These are phyloP conservation scores for Epinotia nisella DNA, from an alignment of 2,888 invertebrate species.

Conservation along the genomic window DNA sequence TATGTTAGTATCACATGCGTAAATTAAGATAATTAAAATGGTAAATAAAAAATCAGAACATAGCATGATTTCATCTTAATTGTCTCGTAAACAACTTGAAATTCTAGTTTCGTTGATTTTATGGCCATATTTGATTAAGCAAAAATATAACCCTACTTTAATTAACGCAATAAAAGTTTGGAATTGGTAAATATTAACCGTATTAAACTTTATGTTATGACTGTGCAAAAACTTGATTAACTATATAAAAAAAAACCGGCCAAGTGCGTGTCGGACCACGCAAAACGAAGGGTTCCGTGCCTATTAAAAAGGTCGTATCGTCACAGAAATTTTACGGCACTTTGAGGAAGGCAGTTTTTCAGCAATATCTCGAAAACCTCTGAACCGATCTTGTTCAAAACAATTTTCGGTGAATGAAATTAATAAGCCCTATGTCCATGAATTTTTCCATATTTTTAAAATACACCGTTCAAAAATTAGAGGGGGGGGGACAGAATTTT, in stretches of 20 bases:
- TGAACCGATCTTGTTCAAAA: no score
- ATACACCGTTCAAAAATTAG: no score
- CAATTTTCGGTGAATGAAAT: no score
- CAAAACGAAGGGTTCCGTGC: no score
- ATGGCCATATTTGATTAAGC: constrained; percentile 12
- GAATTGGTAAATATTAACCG: neutral
- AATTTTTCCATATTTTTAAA: no score
- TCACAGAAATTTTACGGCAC: no score
- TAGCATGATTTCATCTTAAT: constrained; percentile 8
- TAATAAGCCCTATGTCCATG: no score
- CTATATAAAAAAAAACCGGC: constrained; percentile 1
- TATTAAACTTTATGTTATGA: constrained; percentile 29
- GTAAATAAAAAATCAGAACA: constrained; percentile 32
- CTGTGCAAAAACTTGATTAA: neutral
- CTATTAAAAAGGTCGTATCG: no score
- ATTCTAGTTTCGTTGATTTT: constrained; percentile 32
- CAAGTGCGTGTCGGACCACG: no score
- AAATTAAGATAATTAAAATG: constrained; percentile 30
- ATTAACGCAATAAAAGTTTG: constrained; percentile 8
- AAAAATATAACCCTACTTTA: constrained; percentile 14
- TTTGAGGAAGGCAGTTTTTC: no score
- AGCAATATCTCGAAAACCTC: no score
- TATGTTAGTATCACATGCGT: constrained; percentile 30
- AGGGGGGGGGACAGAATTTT: no score
- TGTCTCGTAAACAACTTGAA: constrained; percentile 18